phyloP scores from a whole-genome alignment of 2,797 vertebrate genomes.

The Melopsittacus undulatus region DNA sequence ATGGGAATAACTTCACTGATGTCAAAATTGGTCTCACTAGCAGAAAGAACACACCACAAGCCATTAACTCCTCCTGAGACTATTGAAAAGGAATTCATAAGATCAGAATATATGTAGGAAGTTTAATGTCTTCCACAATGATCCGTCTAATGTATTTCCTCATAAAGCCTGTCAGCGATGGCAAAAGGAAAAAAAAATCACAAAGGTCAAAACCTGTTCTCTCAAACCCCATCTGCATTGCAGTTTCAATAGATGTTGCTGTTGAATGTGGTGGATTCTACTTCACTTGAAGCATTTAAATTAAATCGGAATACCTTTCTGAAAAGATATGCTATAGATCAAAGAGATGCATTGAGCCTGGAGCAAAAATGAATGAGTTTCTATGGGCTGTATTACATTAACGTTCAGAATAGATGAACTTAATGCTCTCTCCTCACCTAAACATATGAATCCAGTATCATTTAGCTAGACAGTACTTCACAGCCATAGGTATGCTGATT shows the following conservation, averaged over 20 bases:
- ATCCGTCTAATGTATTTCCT: conserved; percentile 29
- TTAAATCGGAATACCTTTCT: conserved; percentile 42
- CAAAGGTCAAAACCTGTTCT: not conserved
- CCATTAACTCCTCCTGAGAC: not conserved
- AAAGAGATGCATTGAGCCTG: not conserved
- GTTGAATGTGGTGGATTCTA: not conserved
- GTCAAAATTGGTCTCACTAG: not conserved
- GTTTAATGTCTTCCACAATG: conserved; percentile 12
- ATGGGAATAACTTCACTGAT: not conserved
- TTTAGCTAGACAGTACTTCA: not conserved
- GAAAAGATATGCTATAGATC: conserved; percentile 27
- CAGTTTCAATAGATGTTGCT: conserved; percentile 10
- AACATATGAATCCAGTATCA: not conserved
- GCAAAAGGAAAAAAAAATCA: not conserved
- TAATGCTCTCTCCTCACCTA: conserved; percentile 2
- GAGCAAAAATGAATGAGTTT: conserved; percentile 2
- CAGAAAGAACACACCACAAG: not conserved
- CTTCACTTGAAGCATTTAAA: conserved; percentile 23
- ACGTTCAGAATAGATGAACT: not conserved
- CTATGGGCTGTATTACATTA: conserved; percentile 1
- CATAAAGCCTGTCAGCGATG: conserved; percentile 8
- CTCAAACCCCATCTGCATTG: conserved; percentile 20
- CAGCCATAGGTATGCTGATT: not conserved
- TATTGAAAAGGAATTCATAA: conserved; percentile 30
- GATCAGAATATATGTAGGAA: conserved; percentile 40